phyloP scores from a whole-genome alignment of 2,797 vertebrate species.

The Onychomys torridus region DNA sequence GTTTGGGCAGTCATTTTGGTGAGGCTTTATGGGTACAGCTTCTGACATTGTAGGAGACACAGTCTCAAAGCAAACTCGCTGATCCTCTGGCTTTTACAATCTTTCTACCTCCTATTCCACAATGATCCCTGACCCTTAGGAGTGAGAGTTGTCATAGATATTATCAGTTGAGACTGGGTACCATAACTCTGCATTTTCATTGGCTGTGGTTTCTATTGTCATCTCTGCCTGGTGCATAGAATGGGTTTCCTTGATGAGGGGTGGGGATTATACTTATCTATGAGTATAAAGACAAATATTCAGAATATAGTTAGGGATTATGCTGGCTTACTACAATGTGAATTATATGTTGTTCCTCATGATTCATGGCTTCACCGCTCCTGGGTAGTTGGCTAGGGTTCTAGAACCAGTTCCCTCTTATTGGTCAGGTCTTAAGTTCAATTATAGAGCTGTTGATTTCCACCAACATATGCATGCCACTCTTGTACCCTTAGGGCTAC shows the following conservation, averaged over 20 bases:
- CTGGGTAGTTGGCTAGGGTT: neutral
- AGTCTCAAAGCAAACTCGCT: neutral
- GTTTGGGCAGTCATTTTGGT: neutral
- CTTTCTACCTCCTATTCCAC: no score
- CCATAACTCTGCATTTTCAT: neutral
- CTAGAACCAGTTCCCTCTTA: neutral
- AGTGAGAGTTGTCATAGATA: neutral
- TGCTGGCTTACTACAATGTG: neutral
- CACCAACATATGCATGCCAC: neutral
- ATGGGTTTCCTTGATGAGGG: neutral
- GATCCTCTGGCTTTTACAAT: no score
- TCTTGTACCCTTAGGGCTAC: neutral
- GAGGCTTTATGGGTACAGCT: neutral
- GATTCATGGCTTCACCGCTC: neutral
- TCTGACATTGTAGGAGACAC: neutral
- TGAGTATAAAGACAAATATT: neutral
- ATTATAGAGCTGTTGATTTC: neutral
- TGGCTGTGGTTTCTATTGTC: neutral
- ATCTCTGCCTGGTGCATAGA: neutral
- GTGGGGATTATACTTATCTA: neutral
- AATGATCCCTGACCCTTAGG: neutral
- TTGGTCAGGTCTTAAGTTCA: neutral
- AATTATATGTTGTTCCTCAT: neutral
- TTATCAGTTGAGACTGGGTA: neutral
- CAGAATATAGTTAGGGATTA: neutral